Evolutionary conservation across 1,140 invertebrate genomes (phyloP).

Genomic region (Drosophila nigromelanica): DNA sequence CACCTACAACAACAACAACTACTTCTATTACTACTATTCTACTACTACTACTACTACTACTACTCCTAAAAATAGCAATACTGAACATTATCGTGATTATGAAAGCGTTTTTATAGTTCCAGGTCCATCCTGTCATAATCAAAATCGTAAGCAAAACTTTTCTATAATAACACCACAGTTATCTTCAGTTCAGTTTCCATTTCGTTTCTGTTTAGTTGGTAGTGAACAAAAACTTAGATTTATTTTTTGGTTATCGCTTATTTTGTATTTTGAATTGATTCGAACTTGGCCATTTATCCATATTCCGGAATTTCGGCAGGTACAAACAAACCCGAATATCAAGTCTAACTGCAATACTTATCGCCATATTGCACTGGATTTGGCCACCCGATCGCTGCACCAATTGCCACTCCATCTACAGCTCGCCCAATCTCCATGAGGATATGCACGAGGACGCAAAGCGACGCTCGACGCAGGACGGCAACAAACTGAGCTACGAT

Average conservation of each 20-base stretch:
- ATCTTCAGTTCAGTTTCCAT: constrained; percentile 17
- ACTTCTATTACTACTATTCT: constrained; percentile 16
- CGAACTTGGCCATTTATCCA: not conserved
- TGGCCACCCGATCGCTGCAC: constrained; percentile 88
- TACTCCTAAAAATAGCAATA: constrained; percentile 78
- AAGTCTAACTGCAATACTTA: constrained; percentile 91
- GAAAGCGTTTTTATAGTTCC: constrained; percentile 91
- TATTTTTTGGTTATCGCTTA: constrained; percentile 18
- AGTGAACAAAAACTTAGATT: not conserved
- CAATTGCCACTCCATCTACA: constrained; percentile 83
- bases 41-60: constrained; percentile 14
- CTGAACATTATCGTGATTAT: constrained; percentile 88
- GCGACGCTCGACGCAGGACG: constrained; percentile 21
- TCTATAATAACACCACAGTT: constrained; percentile 36
- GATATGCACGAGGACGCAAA: constrained; percentile 35
- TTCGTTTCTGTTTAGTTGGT: not conserved
- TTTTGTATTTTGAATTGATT: not conserved
- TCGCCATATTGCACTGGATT: constrained; percentile 87
- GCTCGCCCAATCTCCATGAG: constrained; percentile 68
- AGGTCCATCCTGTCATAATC: constrained; percentile 86
- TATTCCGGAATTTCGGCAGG: constrained; percentile 85
- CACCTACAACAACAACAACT: constrained; percentile 44
- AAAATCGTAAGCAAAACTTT: constrained; percentile 80
- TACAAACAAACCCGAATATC: constrained; percentile 96
- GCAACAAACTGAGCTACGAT: constrained; percentile 51